These are phyloP conservation scores for Arctopsyche grandis DNA, from an alignment of 1,140 invertebrate species.

Conservation along the genomic window DNA sequence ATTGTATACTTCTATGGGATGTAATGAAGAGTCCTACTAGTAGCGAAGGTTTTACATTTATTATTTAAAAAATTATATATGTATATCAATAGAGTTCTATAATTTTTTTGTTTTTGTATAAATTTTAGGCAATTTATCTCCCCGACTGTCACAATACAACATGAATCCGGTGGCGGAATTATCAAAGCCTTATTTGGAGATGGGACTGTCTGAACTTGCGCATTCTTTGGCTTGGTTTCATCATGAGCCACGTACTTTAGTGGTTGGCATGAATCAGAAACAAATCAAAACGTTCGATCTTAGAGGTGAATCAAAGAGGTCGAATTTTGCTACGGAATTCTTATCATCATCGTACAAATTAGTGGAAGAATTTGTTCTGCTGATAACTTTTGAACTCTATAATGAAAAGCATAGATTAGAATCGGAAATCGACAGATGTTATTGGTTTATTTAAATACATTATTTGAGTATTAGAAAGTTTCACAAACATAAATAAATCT, in stretches of 20 bases:
- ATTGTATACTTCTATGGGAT: slow-evolving; percentile 85
- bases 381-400: too few relatives aligned
- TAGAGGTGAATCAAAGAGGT: too few relatives aligned
- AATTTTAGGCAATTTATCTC: slow-evolving; percentile 43
- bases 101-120: slow-evolving; percentile 13
- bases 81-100: background rate
- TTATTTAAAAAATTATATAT: background rate
- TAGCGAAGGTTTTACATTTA: slow-evolving; percentile 56
- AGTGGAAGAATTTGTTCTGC: too few relatives aligned
- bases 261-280: slow-evolving; percentile 90
- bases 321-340: slow-evolving; percentile 54
- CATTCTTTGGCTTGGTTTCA: slow-evolving; percentile 89
- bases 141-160: slow-evolving; percentile 44
- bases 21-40: slow-evolving; percentile 67
- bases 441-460: too few relatives aligned
- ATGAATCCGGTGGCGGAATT: slow-evolving; percentile 59
- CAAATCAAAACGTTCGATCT: slow-evolving; percentile 91
- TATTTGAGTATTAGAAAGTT: too few relatives aligned
- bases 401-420: too few relatives aligned
- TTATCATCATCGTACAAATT: background rate
- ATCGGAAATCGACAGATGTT: too few relatives aligned
- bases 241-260: slow-evolving; percentile 76
- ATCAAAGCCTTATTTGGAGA: slow-evolving; percentile 70
- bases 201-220: slow-evolving; percentile 82
- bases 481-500: too few relatives aligned